Evolutionary conservation across 2,797 vertebrate species (phyloP).

Genomic region (Eupleurogrammus muticus): DNA sequence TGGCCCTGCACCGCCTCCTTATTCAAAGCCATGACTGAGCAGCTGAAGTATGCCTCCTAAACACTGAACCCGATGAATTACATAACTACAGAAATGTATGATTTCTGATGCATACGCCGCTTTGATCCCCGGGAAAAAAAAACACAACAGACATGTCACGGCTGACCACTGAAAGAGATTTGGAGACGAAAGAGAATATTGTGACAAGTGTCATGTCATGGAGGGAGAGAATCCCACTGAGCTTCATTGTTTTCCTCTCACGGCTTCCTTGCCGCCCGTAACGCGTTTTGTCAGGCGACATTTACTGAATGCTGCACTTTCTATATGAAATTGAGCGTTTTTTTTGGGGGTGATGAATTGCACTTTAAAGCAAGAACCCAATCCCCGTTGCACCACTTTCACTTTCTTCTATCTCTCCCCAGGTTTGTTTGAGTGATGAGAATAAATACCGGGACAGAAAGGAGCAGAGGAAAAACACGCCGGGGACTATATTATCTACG

Average conservation of each 20-base stretch:
- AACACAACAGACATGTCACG: slow-evolving; percentile 17
- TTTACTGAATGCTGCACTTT: slow-evolving; percentile 18
- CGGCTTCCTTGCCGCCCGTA: slow-evolving; percentile 16
- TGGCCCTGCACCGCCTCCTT: slow-evolving; percentile 4
- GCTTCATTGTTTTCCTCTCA: slow-evolving; percentile 39
- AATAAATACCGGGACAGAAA: slow-evolving; percentile 50
- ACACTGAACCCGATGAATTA: slow-evolving; percentile 24
- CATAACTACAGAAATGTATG: slow-evolving; percentile 21
- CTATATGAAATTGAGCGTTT: slow-evolving; percentile 33
- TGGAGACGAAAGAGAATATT: slow-evolving; percentile 44
- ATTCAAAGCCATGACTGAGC: slow-evolving; percentile 30
- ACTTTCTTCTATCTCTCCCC: slow-evolving; percentile 35
- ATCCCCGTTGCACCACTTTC: slow-evolving; percentile 7
- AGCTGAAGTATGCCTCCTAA: slow-evolving; percentile 23
- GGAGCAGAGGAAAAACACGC: slow-evolving; percentile 39
- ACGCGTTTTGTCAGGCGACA: slow-evolving; percentile 40
- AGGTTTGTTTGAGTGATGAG: slow-evolving; percentile 51
- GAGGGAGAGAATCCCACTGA: slow-evolving; percentile 24
- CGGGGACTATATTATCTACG: slow-evolving; percentile 40
- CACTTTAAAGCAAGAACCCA: slow-evolving; percentile 29
- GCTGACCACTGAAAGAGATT: slow-evolving; percentile 30
- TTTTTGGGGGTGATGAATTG: slow-evolving; percentile 33
- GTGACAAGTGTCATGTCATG: slow-evolving; percentile 11
- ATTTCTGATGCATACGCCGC: slow-evolving; percentile 21
- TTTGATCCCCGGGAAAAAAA: slow-evolving; percentile 47